Base-by-base conservation (phyloP, 2,113 vertebrate species). In the Elephas maximus region DNA sequence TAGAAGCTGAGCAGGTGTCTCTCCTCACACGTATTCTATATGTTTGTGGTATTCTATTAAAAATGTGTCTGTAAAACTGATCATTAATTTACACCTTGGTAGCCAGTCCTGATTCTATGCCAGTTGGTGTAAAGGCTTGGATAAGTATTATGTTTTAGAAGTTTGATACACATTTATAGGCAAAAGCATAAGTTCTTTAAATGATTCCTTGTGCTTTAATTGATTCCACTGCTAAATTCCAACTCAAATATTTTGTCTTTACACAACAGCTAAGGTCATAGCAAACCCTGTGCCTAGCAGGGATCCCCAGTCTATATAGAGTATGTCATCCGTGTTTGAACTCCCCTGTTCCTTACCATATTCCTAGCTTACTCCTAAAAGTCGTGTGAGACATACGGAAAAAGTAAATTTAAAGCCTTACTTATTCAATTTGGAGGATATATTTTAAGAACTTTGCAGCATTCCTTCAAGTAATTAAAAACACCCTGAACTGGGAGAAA, bases 391-490 rank as follows among this genome's bases (percentile, higher is more conserved):
- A 17, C 11, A 65, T 11, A n/a, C 24, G 78, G 33, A 71, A 18
- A 74, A 92, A 62, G 60, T 65, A 41, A 73, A 90, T 60, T 60
- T 2, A 92, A 79, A 80, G 1, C 14, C 28, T 82, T 57, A 9
- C 8, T 86, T 85, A 78, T 1, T 88, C 28, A 62, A 84, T 53
- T 97, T 63, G 37, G 76, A 78, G 21, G 78, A 30, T 71, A n/a
- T 33, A 26, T 88, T 77, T 89, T 91, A 91, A 86, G 41, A 69
- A 79, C 48, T 93, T 84, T 74, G 2, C 20, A 80, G 4, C 28
- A 65, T 73, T 90, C 76, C 88, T 87, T 53, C 60, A 88, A 91
- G 48, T 90, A 65, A 92, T 81, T 88, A 51, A 77, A 90, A 96
- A 78, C 44, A 95, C 20, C 2, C 37, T 78, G 12, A 92, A 30